These are phyloP conservation scores for Cyclophora punctaria DNA, from an alignment of 2,888 invertebrate species.

Conservation along the genomic window DNA sequence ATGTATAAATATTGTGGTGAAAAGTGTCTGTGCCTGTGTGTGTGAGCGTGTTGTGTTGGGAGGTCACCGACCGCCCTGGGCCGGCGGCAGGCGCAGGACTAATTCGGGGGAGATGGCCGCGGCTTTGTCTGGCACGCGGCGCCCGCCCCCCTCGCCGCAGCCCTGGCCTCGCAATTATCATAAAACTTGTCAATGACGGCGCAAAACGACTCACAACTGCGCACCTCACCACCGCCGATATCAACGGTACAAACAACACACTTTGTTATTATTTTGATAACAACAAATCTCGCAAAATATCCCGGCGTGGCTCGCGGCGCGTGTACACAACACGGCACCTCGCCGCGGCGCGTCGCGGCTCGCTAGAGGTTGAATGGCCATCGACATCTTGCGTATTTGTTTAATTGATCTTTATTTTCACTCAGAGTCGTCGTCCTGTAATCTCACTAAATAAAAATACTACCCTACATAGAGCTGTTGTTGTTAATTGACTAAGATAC, in stretches of 20 bases:
- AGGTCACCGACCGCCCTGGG: conserved; percentile 57
- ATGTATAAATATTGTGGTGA: conserved; percentile 8
- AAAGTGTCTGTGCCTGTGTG: conserved; percentile 21
- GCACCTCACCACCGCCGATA: conserved; percentile 3
- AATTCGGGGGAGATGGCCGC: conserved; percentile 70
- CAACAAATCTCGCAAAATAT: too few relatives aligned
- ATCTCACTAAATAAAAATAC: too few relatives aligned
- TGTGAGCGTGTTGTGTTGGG: conserved; percentile 33
- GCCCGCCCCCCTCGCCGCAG: conserved; percentile 32
- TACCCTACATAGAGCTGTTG: too few relatives aligned
- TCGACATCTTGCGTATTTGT: conserved; percentile 40
- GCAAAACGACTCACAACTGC: conserved; percentile 17
- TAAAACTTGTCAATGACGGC: conserved; percentile 24
- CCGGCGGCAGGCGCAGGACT: conserved; percentile 54
- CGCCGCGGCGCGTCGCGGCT: too few relatives aligned
- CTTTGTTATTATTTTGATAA: too few relatives aligned
- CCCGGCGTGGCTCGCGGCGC: too few relatives aligned
- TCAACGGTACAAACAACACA: too few relatives aligned
- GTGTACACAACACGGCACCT: too few relatives aligned
- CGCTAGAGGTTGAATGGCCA: conserved; percentile 30
- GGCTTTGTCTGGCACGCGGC: conserved; percentile 58
- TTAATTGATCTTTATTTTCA: conserved; percentile 36
- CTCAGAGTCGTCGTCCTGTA: conserved; percentile 24
- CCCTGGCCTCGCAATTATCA: conserved; percentile 27
- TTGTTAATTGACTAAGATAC: too few relatives aligned